Conservation (phyloP, 2,888 invertebrate genomes). For the Phlogophora meticulosa region DNA sequence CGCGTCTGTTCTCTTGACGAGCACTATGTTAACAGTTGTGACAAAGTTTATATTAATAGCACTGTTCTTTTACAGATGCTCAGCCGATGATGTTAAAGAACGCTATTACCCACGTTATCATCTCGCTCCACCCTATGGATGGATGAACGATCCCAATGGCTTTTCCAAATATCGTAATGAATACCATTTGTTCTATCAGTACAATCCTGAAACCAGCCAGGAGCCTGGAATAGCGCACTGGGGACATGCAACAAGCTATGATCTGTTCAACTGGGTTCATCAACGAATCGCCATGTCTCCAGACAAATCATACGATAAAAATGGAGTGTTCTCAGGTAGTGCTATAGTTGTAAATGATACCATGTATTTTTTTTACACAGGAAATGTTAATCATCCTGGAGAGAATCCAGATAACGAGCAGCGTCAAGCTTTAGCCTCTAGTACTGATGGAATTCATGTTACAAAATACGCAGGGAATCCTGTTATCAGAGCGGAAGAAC, state of each 20-base stretch:
- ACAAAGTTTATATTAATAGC: constrained; percentile 62
- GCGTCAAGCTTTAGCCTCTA: constrained; percentile 79
- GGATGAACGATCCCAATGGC: constrained; percentile 92
- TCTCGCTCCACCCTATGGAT: constrained; percentile 80
- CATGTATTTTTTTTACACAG: constrained; percentile 84
- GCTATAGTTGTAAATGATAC: constrained; percentile 79
- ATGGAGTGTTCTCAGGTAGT: constrained; percentile 88
- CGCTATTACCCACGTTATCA: constrained; percentile 81
- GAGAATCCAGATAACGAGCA: constrained; percentile 76
- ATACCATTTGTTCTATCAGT: constrained; percentile 89
- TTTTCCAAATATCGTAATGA: constrained; percentile 79
- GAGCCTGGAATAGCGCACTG: constrained; percentile 84
- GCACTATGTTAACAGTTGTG: constrained; percentile 57
- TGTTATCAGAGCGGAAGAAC: constrained; percentile 74
- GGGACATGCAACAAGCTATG: constrained; percentile 88
- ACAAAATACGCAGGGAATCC: constrained; percentile 81
- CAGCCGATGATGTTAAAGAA: constrained; percentile 54
- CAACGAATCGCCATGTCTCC: constrained; percentile 86
- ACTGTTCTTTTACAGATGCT: constrained; percentile 64
- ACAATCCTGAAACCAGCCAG: constrained; percentile 82
- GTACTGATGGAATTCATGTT: constrained; percentile 80
- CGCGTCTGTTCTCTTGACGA: constrained; percentile 18
- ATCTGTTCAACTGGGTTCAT: constrained; percentile 87
- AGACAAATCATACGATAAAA: constrained; percentile 79
- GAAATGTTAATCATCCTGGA: constrained; percentile 76